phyloP scores from a whole-genome alignment of 1,140 invertebrate genomes.

The Diprion similis region DNA sequence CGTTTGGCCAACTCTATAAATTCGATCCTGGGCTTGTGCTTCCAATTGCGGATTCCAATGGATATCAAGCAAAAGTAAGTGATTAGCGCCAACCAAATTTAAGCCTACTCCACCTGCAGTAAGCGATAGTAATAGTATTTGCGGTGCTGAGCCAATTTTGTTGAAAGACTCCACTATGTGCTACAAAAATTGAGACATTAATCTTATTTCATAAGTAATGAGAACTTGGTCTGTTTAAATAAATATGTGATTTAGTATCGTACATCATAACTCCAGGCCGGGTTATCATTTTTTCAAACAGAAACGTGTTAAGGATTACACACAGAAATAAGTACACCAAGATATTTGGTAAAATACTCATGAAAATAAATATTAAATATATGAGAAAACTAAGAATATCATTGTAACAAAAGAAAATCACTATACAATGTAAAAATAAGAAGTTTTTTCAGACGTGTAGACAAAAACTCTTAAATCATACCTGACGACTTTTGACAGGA shows the following conservation, averaged over 20 bases:
- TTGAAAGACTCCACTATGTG: constrained; percentile 78
- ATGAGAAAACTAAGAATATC: too few species aligned
- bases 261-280: too few species aligned
- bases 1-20: constrained; percentile 88
- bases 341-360: neutral
- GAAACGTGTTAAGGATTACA: neutral
- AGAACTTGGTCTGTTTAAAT: too few species aligned
- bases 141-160: constrained; percentile 52
- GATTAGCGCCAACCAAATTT: constrained; percentile 89
- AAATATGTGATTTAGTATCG: too few species aligned
- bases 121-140: constrained; percentile 83
- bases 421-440: neutral
- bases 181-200: constrained; percentile 43
- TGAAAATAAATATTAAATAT: too few species aligned
- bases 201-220: neutral
- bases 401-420: neutral
- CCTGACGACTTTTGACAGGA: constrained; percentile 63
- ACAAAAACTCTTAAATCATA: constrained; percentile 23
- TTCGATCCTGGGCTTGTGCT: constrained; percentile 88
- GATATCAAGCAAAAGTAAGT: constrained; percentile 87
- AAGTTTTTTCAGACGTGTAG: too few species aligned
- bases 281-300: too few species aligned
- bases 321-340: neutral
- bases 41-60: constrained; percentile 97
- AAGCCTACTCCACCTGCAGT: constrained; percentile 91